Percentiles rank a stretch among this genome's conserved stretches.
phyloP scores from a whole-genome alignment of 2,113 vertebrate species.

The Hypomesus transpacificus region DNA sequence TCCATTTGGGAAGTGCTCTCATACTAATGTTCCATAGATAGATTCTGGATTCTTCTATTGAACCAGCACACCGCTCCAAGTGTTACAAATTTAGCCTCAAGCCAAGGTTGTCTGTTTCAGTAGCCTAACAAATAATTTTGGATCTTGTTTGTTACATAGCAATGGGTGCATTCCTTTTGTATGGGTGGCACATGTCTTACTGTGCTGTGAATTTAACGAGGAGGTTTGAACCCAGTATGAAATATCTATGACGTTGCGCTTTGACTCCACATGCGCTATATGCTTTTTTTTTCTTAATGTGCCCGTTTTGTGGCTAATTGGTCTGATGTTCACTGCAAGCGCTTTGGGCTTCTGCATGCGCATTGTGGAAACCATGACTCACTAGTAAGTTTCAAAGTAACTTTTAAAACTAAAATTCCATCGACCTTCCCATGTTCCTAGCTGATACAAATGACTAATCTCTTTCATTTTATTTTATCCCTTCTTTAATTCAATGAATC shows the following conservation, averaged over 20 bases:
- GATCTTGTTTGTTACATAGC: too few relatives aligned
- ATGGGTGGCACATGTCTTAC: not conserved
- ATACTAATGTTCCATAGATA: not conserved
- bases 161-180: not conserved
- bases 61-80: too few relatives aligned
- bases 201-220: too few relatives aligned
- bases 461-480: slow-evolving; percentile 21
- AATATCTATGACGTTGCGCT: too few relatives aligned
- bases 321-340: not conserved
- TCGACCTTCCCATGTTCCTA: not conserved
- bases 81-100: too few relatives aligned
- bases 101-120: too few relatives aligned
- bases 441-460: not conserved
- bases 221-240: too few relatives aligned
- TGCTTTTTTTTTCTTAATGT: not conserved
- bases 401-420: not conserved
- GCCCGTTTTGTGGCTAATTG: not conserved
- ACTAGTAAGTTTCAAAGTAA: not conserved
- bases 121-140: too few relatives aligned
- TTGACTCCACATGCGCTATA: too few relatives aligned
- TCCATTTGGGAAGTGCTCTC: not conserved
- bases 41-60: not conserved
- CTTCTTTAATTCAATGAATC: slow-evolving; percentile 30
- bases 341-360: not conserved
- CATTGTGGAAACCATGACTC: not conserved